A percentile compares a stretch with the other conserved stretches of the same genome.
Conservation (phyloP, 2,113 vertebrate genomes). For the Upupa epops region DNA sequence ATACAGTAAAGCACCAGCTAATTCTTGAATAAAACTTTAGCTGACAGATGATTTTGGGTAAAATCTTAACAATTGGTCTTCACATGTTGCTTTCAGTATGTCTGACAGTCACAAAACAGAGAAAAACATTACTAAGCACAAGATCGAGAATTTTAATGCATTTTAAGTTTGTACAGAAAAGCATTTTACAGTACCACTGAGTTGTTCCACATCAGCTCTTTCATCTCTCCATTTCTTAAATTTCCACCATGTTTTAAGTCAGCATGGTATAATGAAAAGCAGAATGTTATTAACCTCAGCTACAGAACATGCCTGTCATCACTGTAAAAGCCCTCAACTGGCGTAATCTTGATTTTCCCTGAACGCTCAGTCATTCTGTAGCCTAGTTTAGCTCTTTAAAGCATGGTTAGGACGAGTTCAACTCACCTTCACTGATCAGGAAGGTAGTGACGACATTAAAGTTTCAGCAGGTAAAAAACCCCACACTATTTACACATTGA, state of each 20-base stretch:
- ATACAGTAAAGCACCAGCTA: neutral
- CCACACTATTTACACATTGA: constrained; percentile 70
- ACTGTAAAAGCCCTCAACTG: neutral
- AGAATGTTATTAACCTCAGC: neutral
- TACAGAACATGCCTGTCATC: too few relatives aligned
- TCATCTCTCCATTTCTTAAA: neutral
- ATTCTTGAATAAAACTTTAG: neutral
- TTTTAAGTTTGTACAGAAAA: neutral
- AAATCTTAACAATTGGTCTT: fast-evolving
- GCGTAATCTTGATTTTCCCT: neutral
- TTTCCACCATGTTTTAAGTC: neutral
- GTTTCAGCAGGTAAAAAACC: constrained; percentile 67
- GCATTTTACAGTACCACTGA: neutral
- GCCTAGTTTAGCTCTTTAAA: neutral
- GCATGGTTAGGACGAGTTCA: neutral
- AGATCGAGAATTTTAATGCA: constrained; percentile 32
- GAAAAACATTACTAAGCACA: neutral
- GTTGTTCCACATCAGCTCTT: neutral
- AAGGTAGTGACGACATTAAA: neutral
- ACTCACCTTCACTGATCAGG: neutral
- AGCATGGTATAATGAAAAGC: neutral
- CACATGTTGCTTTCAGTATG: neutral
- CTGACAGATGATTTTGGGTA: neutral
- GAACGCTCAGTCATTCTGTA: neutral
- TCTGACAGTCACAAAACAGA: neutral